A percentile compares a stretch with the other conserved stretches of the same genome.
phyloP scores from a whole-genome alignment of 2,797 vertebrate species.

The Danio choprae region DNA sequence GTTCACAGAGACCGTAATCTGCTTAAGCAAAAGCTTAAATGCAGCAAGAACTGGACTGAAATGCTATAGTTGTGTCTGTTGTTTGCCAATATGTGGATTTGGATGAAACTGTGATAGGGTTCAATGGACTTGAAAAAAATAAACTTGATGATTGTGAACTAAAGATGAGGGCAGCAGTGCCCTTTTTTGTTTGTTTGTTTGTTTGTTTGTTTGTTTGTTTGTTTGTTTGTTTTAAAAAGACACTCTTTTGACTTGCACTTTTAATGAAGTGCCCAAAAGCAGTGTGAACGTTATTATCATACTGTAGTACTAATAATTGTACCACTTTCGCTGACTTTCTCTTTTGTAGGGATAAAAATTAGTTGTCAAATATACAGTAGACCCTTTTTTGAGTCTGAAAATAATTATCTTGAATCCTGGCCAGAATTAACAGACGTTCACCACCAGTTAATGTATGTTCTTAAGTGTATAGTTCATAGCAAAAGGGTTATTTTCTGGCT shows the following conservation, averaged over 20 bases:
- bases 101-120: neutral
- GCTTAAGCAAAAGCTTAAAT: conserved; percentile 5
- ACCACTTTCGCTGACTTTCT: neutral
- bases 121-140: neutral
- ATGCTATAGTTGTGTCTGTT: neutral
- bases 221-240: conserved; percentile 14
- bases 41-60: neutral
- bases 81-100: conserved; percentile 18
- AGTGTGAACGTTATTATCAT: neutral
- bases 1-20: conserved; percentile 1
- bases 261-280: neutral
- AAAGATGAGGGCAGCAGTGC: neutral
- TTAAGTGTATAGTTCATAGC: conserved; percentile 1
- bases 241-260: neutral
- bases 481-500: conserved; percentile 8
- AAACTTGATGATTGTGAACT: neutral
- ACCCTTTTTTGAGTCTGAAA: neutral
- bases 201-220: no score
- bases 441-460: neutral
- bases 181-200: no score
- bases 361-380: neutral
- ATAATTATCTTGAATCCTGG: neutral
- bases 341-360: neutral
- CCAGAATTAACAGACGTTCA: neutral
- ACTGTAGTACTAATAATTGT: no score